phyloP scores from a whole-genome alignment of 2,888 invertebrate genomes.

The Harmothoe impar region DNA sequence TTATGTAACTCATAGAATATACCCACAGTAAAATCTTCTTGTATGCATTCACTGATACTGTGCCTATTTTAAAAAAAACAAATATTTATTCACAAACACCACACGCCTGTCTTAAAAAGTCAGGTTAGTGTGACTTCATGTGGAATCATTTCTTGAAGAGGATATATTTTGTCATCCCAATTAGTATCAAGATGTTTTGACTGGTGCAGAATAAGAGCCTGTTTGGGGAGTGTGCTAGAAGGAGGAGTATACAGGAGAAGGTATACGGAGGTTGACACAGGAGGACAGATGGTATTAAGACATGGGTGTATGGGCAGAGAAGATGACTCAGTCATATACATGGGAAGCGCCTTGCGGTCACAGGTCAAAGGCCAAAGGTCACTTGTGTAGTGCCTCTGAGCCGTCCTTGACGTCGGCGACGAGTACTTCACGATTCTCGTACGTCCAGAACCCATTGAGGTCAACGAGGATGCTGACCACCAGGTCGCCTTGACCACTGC shows the following conservation, averaged over 20 bases:
- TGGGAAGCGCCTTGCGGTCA: background rate
- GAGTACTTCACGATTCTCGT: slow-evolving; percentile 92
- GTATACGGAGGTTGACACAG: background rate
- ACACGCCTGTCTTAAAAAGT: no score
- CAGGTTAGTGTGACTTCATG: no score
- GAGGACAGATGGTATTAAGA: slow-evolving; percentile 1
- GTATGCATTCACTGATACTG: no score
- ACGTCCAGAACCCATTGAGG: slow-evolving; percentile 97
- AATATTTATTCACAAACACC: no score
- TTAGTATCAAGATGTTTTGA: no score
- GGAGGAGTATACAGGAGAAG: background rate
- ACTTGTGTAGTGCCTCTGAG: slow-evolving; percentile 48
- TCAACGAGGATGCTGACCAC: slow-evolving; percentile 96
- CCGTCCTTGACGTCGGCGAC: slow-evolving; percentile 76
- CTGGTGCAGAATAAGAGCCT: background rate
- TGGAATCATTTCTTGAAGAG: no score
- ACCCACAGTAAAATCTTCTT: no score
- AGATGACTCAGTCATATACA: slow-evolving; percentile 26
- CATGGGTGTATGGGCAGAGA: background rate
- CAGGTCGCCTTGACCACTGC: slow-evolving; percentile 95
- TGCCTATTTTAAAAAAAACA: no score
- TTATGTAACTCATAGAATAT: no score
- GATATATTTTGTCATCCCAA: no score
- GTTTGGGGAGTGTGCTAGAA: slow-evolving; percentile 6
- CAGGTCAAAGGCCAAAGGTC: slow-evolving; percentile 28